phyloP scores from a whole-genome alignment of 2,797 vertebrate genomes.

The Glossophaga mutica region DNA sequence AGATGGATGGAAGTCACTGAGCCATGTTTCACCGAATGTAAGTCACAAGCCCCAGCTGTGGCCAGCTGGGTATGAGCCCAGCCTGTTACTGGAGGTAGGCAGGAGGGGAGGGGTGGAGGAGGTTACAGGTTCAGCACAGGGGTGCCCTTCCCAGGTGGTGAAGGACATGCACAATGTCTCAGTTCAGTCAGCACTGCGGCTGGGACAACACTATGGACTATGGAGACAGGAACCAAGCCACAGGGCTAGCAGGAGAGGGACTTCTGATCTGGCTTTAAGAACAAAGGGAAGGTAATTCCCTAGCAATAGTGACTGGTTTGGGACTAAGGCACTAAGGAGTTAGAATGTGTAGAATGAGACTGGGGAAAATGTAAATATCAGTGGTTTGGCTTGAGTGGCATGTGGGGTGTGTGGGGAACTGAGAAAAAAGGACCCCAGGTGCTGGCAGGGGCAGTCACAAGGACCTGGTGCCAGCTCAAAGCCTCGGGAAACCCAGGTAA shows the following conservation, averaged over 20 bases:
- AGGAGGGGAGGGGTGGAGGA: no score
- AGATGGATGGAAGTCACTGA: not conserved
- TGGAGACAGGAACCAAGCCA: not conserved
- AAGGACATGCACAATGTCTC: rapidly evolving
- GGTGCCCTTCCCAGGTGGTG: rapidly evolving
- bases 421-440: not conserved
- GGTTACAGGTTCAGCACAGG: no score
- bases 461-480: not conserved
- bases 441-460: no score
- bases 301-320: not conserved
- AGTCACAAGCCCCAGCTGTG: not conserved
- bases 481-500: not conserved
- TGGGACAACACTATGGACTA: rapidly evolving
- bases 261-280: not conserved
- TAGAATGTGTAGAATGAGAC: not conserved
- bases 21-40: rapidly evolving
- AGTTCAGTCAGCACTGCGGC: not conserved
- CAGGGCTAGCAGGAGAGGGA: not conserved
- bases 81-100: not conserved
- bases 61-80: rapidly evolving
- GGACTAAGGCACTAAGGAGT: not conserved
- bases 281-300: not conserved
- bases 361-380: not conserved
- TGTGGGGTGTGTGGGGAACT: rapidly evolving
- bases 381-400: not conserved